Evolutionary conservation across 2,797 vertebrate species (phyloP).

Genomic region (Acestrorhynchus altus): DNA sequence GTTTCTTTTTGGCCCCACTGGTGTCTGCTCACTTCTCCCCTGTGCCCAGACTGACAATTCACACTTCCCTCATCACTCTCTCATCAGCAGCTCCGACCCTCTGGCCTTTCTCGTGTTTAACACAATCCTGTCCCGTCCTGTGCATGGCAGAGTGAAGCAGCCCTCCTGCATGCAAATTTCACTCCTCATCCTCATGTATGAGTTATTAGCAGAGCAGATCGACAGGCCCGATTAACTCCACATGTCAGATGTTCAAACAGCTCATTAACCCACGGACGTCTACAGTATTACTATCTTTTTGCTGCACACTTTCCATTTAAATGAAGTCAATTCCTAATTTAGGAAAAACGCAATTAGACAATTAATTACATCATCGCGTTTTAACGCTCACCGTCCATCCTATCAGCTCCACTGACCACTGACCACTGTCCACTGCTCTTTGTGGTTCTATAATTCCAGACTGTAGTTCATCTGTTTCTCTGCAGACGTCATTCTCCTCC

Average conservation of each 20-base stretch:
- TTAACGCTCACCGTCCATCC: neutral
- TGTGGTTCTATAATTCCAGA: no score
- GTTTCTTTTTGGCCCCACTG: neutral
- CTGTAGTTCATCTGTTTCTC: no score
- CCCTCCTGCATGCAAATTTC: conserved; percentile 8
- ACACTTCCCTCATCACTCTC: neutral
- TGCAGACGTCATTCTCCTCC: no score
- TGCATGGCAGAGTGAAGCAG: neutral
- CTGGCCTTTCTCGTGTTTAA: conserved; percentile 8
- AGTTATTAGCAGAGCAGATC: conserved; percentile 59
- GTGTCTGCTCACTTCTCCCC: conserved; percentile 1
- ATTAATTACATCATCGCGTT: neutral
- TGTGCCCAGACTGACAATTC: conserved; percentile 17
- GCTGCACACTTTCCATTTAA: neutral
- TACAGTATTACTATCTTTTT: conserved; percentile 59
- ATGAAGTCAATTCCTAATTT: neutral
- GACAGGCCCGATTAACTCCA: conserved; percentile 65
- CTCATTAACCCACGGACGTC: conserved; percentile 73
- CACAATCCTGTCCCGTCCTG: neutral
- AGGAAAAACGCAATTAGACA: neutral
- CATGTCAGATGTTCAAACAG: conserved; percentile 66
- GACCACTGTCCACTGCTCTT: no score
- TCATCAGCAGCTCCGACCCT: neutral
- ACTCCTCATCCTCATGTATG: conserved; percentile 52
- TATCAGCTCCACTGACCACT: no score